Base-by-base conservation (phyloP, 2,797 vertebrate genomes). In the Neosilurus hyrtlii region DNA sequence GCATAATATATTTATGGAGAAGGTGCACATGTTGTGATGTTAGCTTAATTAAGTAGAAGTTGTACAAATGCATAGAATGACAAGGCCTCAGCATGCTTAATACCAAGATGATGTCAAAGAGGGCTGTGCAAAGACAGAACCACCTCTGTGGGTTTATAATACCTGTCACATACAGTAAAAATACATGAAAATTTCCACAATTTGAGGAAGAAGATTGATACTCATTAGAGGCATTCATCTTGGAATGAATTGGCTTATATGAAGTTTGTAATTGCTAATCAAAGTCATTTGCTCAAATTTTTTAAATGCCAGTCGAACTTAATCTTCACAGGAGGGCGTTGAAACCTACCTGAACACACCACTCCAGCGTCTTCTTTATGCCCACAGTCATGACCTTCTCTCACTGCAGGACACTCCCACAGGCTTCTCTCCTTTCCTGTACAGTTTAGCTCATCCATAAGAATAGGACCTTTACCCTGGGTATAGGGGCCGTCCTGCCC, bases 351-450 rank as follows among this genome's bases (percentile, higher is more conserved):
- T 91, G 94, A 94, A 77, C 94, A 95, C 0, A 93, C 79, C 9
- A 95, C 90, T 7, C 92, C 92, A 20, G 92, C 93, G 0, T 94
- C 94, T 83, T 95, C 93, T 43, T 94, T 95, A 89, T 95, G 94
- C 56, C 94, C 93, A 7, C 94, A 95, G 91, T 93, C 92, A 0
- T 87, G 4, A 9, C 84, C 81, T 0, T 87, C 78, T 30, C 0
- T 73, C 0, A 67, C 11, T 0, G 84, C 73, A 0, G 89, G 88
- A 78, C 94, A 95, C 66, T 79, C 84, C 91, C 92, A 94, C 86
- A 95, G 91, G 85, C 89, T 90, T 4, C 76, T 74, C 86, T 95
- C 94, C 0, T 2, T 11, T 56, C 94, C 93, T 0, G 90, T 91
- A 37, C 94, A 95, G 89, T 91, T 93, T 67, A 95, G 88, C 43